phyloP scores from a whole-genome alignment of 2,113 vertebrate species.

The Melospiza georgiana region DNA sequence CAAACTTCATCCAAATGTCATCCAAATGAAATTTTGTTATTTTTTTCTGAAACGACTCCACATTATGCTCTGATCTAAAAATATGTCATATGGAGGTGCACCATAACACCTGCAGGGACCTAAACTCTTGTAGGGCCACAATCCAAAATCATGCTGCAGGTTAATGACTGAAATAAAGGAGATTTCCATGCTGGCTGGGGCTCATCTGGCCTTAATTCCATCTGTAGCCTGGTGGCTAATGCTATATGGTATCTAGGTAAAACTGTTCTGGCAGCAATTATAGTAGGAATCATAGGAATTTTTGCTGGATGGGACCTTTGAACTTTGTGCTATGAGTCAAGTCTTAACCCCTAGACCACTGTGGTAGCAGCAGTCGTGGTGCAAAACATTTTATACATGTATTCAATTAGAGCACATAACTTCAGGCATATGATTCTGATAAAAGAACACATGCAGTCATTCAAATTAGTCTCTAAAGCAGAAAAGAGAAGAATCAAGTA shows the following conservation, averaged over 20 bases:
- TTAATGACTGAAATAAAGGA: neutral
- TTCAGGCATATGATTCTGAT: neutral
- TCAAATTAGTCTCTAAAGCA: neutral
- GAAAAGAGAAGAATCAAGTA: neutral
- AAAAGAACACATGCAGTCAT: neutral
- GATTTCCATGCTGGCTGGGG: neutral
- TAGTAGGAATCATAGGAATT: conserved; percentile 9
- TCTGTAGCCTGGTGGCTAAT: neutral
- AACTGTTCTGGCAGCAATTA: conserved; percentile 31
- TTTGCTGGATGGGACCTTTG: neutral
- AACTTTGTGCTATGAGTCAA: neutral
- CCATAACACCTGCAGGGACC: neutral
- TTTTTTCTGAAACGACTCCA: neutral
- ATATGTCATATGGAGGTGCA: neutral
- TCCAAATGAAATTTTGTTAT: neutral
- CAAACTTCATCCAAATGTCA: neutral
- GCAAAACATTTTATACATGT: neutral
- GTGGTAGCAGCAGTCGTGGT: neutral
- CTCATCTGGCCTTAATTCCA: neutral
- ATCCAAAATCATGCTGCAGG: neutral
- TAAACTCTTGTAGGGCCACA: neutral
- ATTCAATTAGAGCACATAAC: neutral
- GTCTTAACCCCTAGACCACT: neutral
- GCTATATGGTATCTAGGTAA: neutral
- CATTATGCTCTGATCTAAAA: neutral